Base-by-base conservation (phyloP, 2,888 invertebrate species). In the Leptinotarsa haldemani region DNA sequence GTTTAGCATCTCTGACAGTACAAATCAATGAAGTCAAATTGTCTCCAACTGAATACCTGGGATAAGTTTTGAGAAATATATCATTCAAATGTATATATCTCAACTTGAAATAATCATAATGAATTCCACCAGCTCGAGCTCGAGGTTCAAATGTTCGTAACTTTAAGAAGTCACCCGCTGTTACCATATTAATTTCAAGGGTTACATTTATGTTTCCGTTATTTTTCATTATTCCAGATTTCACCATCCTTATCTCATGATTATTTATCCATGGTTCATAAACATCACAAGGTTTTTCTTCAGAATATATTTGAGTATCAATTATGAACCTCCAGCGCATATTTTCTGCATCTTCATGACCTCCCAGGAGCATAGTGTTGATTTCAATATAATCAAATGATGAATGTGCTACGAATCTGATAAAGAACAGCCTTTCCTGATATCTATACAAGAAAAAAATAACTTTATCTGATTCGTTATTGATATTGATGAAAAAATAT, bases 61-160 rank as follows among this genome's bases (percentile, higher is more conserved):
- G 40, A 40, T 61, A n/a, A n/a, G 2, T 40, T 30, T 7, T 12
- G 7, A 15, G 15, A 40, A 61, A 61, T 4, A 9, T 40, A 30
- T 61, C 7, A 40, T 61, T 25, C 61, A 61, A 18, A 61, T n/a
- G 30, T 16, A 61, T n/a, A 30, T 9, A n/a, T 40, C 61, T 61
- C 3, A 25, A 40, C 15, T n/a, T 61, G 13, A 30, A 61, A 25
- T 18, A 7, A 5, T 61, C 30, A n/a, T 18, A 15, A 5, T 7
- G 15, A n/a, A 12, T 61, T 25, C 40, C n/a, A 16, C 30, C n/a
- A n/a, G n/a, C 30, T 61, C 4, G 30, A 16, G 25, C 9, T 9
- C 2, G 1, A n/a, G 16, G 16, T 40, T 25, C 4, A n/a, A n/a
- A 16, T 16, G 5, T 58, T 58, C 9, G 61, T 40, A 61, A 30